These are phyloP conservation scores for Tipula vernalis DNA, from an alignment of 2,888 invertebrate species.

Conservation along the genomic window DNA sequence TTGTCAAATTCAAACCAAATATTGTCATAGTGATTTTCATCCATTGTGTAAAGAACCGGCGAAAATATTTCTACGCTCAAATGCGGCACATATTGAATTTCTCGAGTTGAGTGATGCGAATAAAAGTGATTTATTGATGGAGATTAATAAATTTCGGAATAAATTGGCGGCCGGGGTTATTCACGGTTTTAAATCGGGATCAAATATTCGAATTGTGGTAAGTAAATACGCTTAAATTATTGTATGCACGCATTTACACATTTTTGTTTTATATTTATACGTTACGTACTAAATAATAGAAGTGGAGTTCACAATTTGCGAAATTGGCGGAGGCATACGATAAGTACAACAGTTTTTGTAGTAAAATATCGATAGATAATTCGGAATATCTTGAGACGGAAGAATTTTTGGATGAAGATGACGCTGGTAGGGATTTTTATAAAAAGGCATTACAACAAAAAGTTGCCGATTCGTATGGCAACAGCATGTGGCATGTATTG, in stretches of 20 bases:
- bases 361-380: background rate
- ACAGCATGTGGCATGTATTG: background rate
- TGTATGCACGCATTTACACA: too few relatives aligned
- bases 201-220: background rate
- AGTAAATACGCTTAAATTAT: too few relatives aligned
- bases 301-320: background rate
- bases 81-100: background rate
- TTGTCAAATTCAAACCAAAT: background rate
- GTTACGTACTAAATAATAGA: too few relatives aligned
- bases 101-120: background rate
- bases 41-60: background rate
- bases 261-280: too few relatives aligned
- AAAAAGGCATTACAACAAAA: background rate
- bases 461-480: background rate
- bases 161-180: background rate
- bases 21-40: background rate
- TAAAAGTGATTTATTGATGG: background rate
- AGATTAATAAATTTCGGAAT: background rate
- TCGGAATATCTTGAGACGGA: background rate
- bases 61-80: background rate
- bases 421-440: background rate
- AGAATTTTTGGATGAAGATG: background rate
- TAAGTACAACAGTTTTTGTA: background rate
- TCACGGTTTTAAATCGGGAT: background rate
- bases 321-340: background rate